phyloP scores from a whole-genome alignment of 2,113 vertebrate species.

The Cyprinodon tularosa region DNA sequence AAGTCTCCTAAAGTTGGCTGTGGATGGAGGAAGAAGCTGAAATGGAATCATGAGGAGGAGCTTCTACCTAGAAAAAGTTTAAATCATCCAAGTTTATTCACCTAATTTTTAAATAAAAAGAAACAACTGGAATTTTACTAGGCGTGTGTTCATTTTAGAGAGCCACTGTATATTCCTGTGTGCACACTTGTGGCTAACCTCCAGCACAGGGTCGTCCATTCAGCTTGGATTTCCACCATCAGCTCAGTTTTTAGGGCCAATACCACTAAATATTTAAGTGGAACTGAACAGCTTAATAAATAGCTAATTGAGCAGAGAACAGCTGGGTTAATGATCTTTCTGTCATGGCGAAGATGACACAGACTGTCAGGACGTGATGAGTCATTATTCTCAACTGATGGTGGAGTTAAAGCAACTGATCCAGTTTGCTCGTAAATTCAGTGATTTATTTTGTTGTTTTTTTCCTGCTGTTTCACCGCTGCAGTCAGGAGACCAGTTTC shows the following conservation, averaged over 20 bases:
- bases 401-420: neutral
- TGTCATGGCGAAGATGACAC: neutral
- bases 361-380: neutral
- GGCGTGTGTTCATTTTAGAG: neutral
- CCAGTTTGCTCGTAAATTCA: neutral
- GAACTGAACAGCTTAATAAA: neutral
- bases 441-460: neutral
- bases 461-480: no score
- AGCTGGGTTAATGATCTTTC: neutral
- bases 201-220: slow-evolving; percentile 9
- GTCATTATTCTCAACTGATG: neutral
- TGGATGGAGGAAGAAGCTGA: neutral
- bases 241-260: neutral
- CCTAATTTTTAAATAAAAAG: neutral
- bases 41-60: neutral
- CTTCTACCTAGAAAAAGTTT: neutral
- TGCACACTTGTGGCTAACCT: slow-evolving; percentile 17
- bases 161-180: neutral
- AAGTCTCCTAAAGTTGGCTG: neutral
- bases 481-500: no score
- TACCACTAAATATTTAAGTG: slow-evolving; percentile 7
- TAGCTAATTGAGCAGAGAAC: neutral
- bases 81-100: neutral
- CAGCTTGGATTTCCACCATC: neutral
- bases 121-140: neutral